phyloP scores from a whole-genome alignment of 2,888 invertebrate genomes.

The Watsonalla binaria region DNA sequence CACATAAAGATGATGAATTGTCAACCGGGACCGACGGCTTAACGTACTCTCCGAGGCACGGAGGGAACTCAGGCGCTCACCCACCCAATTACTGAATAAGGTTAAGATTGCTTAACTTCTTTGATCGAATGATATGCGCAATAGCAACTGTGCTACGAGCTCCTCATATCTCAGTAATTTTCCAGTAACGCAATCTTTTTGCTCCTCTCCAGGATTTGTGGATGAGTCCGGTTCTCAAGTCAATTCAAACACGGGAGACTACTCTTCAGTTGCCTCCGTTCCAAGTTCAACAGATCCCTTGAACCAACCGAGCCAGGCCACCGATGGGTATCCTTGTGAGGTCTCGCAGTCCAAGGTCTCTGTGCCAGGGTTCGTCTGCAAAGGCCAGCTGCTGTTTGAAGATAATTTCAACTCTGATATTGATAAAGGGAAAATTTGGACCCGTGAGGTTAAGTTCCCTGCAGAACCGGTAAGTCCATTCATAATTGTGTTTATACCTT shows the following conservation, averaged over 20 bases:
- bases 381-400: conserved; percentile 80
- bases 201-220: not conserved
- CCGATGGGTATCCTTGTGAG: conserved; percentile 44
- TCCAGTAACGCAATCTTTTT: not conserved
- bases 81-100: too few species aligned
- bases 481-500: not conserved
- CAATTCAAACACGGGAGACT: not conserved
- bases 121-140: too few species aligned
- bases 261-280: not conserved
- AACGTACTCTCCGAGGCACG: too few species aligned
- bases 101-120: too few species aligned
- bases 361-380: conserved; percentile 64
- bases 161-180: too few species aligned
- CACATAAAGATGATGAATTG: too few species aligned
- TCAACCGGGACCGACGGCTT: too few species aligned
- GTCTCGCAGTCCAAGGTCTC: conserved; percentile 51
- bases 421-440: conserved; percentile 75
- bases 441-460: conserved; percentile 77
- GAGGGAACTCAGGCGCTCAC: too few species aligned
- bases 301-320: conserved; percentile 6
- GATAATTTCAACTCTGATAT: conserved; percentile 75
- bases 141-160: too few species aligned
- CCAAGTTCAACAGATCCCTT: conserved; percentile 3
- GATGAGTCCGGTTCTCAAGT: not conserved
- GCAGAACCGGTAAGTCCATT: conserved; percentile 77